Evolutionary conservation across 2,888 invertebrate species (phyloP).

Genomic region (Tanytarsus gracilentus): DNA sequence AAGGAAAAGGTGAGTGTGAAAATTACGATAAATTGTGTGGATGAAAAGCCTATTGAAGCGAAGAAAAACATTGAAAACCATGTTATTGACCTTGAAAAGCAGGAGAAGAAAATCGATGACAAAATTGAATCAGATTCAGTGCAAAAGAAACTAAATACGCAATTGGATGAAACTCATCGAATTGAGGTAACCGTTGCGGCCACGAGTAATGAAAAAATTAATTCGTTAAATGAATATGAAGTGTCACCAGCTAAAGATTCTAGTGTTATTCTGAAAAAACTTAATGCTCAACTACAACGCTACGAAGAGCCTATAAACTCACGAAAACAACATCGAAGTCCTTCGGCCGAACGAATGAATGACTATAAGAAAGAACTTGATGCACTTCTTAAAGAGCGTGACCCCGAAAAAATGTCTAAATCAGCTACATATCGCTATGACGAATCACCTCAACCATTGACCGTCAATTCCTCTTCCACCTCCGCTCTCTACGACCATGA

Average conservation of each 20-base stretch:
- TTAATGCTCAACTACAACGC: not conserved
- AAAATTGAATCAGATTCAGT: constrained; percentile 10
- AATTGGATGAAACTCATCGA: constrained; percentile 25
- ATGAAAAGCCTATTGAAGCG: not conserved
- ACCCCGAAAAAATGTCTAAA: constrained; percentile 6
- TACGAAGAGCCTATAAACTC: not conserved
- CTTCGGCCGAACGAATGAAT: not conserved
- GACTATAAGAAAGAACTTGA: constrained; percentile 7
- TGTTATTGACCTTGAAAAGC: constrained; percentile 23
- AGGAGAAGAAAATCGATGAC: constrained; percentile 21
- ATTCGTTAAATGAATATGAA: too few species aligned
- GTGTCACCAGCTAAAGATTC: too few species aligned
- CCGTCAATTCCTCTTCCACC: not conserved
- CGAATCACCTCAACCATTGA: constrained; percentile 8
- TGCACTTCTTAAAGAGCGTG: constrained; percentile 19
- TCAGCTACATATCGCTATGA: not conserved
- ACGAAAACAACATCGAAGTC: not conserved
- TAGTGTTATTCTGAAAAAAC: constrained; percentile 17
- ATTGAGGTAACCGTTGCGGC: too few species aligned
- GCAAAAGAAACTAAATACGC: constrained; percentile 16
- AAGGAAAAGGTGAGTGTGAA: not conserved
- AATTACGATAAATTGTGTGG: not conserved
- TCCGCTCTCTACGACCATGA: constrained; percentile 13
- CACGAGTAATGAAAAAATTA: too few species aligned
- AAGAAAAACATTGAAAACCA: not conserved